Base-by-base conservation (phyloP, 2,888 invertebrate species). In the Acanthoscelides obtectus region DNA sequence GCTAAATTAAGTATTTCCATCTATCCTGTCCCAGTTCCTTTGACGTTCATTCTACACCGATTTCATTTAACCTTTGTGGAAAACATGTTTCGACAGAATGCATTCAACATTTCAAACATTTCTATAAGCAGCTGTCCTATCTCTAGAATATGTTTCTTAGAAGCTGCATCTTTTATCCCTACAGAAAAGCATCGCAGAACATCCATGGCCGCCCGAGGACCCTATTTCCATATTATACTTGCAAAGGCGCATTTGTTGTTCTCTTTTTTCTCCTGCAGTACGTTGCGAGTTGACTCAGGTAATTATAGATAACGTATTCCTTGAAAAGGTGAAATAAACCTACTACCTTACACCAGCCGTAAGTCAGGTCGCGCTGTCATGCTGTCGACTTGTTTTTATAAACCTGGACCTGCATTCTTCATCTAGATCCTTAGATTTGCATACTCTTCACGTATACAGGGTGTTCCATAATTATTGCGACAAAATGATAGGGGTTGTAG, bases 211-310 rank as follows among this genome's bases (percentile, higher is more conserved):
- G 75, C 76, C 76, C 74, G 69, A 70, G 72, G 77, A 74, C 72
- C 73, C 72, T 71, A 74, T 75, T 76, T 76, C 76, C 77, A 77
- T 75, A 77, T 77, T 76, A 75, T 76, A 71, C 74, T 74, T 70
- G 73, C 71, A 75, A 74, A 74, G 74, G 74, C 74, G 71, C 74
- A 77, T 70, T 67, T 70, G 22, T 66, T 67, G 22, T 67, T 67
- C 67, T 67, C 22, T 67, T 22, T 67, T 67, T 45, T 45, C 45
- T 45, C 45, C 45, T 45, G 25, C 25, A 25, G 25, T 45, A 1
- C 45, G 45, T 45, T 45, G 45, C 45, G 45, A 45, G 45, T 45
- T 45, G 45, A 45, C 45, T 45, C 45, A 17, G 12, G 45, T 45
- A 45, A 45, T 45, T 45, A 45, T 45, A 45, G 45, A 45, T 45